Percentiles rank a stretch among this genome's conserved stretches.
These are phyloP conservation scores for Euzophera pinguis DNA, from an alignment of 2,888 invertebrate species.

Conservation along the genomic window DNA sequence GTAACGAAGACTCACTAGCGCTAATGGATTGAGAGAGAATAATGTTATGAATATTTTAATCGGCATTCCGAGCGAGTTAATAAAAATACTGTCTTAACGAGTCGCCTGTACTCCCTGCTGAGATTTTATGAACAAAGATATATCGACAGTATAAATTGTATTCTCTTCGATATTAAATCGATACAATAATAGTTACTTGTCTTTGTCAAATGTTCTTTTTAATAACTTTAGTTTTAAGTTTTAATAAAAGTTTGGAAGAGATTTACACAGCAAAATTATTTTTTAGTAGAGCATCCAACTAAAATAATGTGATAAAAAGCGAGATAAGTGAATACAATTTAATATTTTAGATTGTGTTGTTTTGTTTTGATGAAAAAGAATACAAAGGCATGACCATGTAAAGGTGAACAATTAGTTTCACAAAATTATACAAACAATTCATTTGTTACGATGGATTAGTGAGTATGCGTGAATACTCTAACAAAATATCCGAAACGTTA, in stretches of 20 bases:
- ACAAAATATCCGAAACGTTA: background rate
- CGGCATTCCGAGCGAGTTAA: conserved; percentile 68
- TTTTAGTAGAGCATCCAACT: too few relatives aligned
- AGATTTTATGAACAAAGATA: conserved; percentile 68
- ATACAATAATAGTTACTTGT: conserved; percentile 26
- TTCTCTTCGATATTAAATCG: conserved; percentile 45
- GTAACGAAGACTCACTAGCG: conserved; percentile 34
- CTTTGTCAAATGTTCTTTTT: conserved; percentile 27
- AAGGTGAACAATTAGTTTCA: background rate
- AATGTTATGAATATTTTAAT: conserved; percentile 69
- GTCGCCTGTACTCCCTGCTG: conserved; percentile 62
- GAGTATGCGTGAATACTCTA: conserved; percentile 1
- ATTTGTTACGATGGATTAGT: conserved; percentile 1
- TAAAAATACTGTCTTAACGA: conserved; percentile 73
- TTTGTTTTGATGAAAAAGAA: too few relatives aligned
- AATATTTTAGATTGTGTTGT: too few relatives aligned
- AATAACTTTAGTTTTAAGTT: conserved; percentile 21
- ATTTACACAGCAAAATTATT: too few relatives aligned
- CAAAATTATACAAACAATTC: background rate
- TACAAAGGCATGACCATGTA: background rate
- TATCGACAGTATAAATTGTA: conserved; percentile 52
- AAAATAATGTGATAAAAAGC: too few relatives aligned
- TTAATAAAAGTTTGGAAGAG: background rate
- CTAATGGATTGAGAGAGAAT: conserved; percentile 61
- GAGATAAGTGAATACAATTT: too few relatives aligned